phyloP scores from a whole-genome alignment of 2,888 invertebrate genomes.

The Tenthredo mesomela region DNA sequence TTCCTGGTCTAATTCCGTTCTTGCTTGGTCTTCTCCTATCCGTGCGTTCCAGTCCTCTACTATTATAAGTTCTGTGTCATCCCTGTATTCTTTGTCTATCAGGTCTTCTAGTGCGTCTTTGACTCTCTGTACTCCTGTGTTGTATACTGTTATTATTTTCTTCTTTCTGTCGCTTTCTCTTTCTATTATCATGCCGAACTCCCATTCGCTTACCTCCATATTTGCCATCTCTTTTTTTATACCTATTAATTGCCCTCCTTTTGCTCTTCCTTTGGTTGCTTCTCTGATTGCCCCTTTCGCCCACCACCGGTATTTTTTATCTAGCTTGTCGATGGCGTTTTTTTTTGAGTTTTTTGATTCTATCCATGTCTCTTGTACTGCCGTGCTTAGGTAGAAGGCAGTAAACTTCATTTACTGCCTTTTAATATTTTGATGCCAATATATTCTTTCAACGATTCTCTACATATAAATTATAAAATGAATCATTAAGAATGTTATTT shows the following conservation, averaged over 20 bases:
- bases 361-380: constrained; percentile 56
- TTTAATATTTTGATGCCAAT: too few relatives aligned
- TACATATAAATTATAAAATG: too few relatives aligned
- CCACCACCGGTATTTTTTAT: constrained; percentile 37
- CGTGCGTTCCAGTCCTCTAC: constrained; percentile 51
- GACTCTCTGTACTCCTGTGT: constrained; percentile 31
- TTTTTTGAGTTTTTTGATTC: constrained; percentile 52
- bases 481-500: too few relatives aligned
- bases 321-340: not conserved
- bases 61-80: constrained; percentile 23
- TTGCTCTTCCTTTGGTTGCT: constrained; percentile 51
- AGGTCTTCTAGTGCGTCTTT: constrained; percentile 27
- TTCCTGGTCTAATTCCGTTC: constrained; percentile 36
- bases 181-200: constrained; percentile 52
- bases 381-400: too few relatives aligned
- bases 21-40: constrained; percentile 43
- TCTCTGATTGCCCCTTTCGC: constrained; percentile 22
- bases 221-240: constrained; percentile 40
- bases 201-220: constrained; percentile 33
- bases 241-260: constrained; percentile 53
- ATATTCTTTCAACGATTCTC: too few relatives aligned
- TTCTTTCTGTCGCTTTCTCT: constrained; percentile 14
- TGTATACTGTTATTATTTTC: constrained; percentile 48
- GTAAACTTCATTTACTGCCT: too few relatives aligned
- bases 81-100: constrained; percentile 7